Conservation (phyloP, 1,140 invertebrate species). For the Sweltsa coloradensis region DNA sequence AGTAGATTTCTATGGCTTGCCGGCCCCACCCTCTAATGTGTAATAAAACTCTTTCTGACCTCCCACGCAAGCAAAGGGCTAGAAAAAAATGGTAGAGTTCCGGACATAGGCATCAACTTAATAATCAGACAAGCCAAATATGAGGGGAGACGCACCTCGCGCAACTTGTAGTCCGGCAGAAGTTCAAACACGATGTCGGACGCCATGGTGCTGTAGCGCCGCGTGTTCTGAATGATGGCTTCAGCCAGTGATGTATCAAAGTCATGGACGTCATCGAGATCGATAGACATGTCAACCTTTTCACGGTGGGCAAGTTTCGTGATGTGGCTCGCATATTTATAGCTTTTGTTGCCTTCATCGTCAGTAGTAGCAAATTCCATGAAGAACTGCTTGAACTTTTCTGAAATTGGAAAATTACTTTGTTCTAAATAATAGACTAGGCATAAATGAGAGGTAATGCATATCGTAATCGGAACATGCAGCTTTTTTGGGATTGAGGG, state of each 20-base stretch:
- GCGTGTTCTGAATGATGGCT: constrained; percentile 69
- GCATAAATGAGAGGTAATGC: no score
- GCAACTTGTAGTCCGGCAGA: constrained; percentile 77
- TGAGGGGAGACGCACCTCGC: no score
- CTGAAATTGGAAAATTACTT: constrained; percentile 44
- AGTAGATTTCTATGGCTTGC: no score
- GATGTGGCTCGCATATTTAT: constrained; percentile 75
- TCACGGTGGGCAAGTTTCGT: constrained; percentile 85
- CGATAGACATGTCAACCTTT: constrained; percentile 67
- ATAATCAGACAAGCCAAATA: no score
- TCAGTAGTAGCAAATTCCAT: constrained; percentile 63
- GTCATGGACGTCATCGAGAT: constrained; percentile 80
- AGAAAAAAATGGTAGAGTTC: no score
- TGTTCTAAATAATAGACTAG: no score
- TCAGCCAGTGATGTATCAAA: constrained; percentile 72
- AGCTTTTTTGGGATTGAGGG: no score
- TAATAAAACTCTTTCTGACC: no score
- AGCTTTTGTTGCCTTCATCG: constrained; percentile 59
- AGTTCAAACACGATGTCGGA: constrained; percentile 80
- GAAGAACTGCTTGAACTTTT: constrained; percentile 72
- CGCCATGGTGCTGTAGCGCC: constrained; percentile 72
- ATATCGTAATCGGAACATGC: no score
- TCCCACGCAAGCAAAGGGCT: no score
- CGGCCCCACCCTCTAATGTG: no score
- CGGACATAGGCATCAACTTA: no score